These are phyloP conservation scores for Spodoptera exigua DNA, from an alignment of 2,888 invertebrate genomes.

Conservation along the genomic window DNA sequence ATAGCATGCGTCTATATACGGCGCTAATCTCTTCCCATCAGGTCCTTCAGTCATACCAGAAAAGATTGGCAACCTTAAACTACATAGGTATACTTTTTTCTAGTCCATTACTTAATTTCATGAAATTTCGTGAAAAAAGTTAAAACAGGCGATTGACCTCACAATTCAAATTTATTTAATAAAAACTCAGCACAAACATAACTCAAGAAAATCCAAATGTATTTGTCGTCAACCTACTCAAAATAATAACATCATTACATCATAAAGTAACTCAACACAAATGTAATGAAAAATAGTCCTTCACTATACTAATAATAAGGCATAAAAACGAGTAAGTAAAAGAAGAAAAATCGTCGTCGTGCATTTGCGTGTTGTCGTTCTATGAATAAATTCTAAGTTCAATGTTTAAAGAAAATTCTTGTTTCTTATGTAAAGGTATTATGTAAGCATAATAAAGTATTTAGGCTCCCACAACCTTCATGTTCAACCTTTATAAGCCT, in stretches of 20 bases:
- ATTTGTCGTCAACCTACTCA: background rate
- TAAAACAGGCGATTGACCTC: no score
- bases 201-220: background rate
- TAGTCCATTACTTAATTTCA: no score
- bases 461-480: conserved; percentile 28
- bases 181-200: background rate
- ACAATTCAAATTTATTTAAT: background rate
- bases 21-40: no score
- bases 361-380: conserved; percentile 47
- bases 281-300: conserved; percentile 29
- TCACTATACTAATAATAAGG: conserved; percentile 43
- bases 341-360: conserved; percentile 34
- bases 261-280: conserved; percentile 27
- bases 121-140: no score
- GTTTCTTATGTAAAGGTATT: conserved; percentile 32
- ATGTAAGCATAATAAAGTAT: conserved; percentile 34
- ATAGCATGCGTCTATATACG: no score
- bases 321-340: conserved; percentile 24
- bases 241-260: conserved; percentile 3
- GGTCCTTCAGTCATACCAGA: no score
- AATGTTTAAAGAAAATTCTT: conserved; percentile 45
- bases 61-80: no score
- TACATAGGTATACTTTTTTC: no score
- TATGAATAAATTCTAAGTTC: conserved; percentile 55
- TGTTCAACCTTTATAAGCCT: conserved; percentile 19